Evolutionary conservation across 1,140 invertebrate genomes (phyloP).

Genomic region (Leptinotarsa lineolata): DNA sequence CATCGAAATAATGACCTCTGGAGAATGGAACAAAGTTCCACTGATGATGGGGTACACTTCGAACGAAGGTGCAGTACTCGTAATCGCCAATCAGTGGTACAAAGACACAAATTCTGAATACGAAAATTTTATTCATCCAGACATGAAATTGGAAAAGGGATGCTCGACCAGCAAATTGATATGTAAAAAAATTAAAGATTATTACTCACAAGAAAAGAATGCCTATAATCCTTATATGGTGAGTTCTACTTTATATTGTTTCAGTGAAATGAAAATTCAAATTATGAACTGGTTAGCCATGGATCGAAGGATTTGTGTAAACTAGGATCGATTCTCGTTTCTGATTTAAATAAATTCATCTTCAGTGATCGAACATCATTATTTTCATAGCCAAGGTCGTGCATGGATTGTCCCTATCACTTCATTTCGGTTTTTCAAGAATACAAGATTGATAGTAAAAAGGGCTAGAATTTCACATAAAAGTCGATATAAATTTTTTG

Average conservation of each 20-base stretch:
- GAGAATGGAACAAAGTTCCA: conserved; percentile 56
- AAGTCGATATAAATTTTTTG: too few species aligned
- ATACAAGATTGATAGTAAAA: too few species aligned
- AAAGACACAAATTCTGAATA: not conserved
- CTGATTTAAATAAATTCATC: too few species aligned
- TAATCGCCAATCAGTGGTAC: conserved; percentile 30
- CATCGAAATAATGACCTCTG: conserved; percentile 52
- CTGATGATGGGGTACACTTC: conserved; percentile 60
- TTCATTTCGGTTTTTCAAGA: too few species aligned
- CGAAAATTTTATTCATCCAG: not conserved
- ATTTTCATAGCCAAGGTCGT: too few species aligned
- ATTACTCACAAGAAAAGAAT: not conserved
- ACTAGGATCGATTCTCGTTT: too few species aligned
- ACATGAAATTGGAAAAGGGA: not conserved
- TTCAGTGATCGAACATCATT: too few species aligned
- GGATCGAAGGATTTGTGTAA: too few species aligned
- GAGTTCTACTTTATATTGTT: not conserved
- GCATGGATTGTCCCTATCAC: too few species aligned
- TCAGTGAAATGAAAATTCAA: too few species aligned
- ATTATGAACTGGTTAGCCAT: too few species aligned
- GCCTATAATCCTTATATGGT: not conserved
- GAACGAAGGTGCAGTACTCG: conserved; percentile 45
- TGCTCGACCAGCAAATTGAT: not conserved
- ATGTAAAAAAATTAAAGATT: not conserved
- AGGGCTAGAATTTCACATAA: too few species aligned